Conservation (phyloP, 2,797 vertebrate species). For the Coilia nasus region DNA sequence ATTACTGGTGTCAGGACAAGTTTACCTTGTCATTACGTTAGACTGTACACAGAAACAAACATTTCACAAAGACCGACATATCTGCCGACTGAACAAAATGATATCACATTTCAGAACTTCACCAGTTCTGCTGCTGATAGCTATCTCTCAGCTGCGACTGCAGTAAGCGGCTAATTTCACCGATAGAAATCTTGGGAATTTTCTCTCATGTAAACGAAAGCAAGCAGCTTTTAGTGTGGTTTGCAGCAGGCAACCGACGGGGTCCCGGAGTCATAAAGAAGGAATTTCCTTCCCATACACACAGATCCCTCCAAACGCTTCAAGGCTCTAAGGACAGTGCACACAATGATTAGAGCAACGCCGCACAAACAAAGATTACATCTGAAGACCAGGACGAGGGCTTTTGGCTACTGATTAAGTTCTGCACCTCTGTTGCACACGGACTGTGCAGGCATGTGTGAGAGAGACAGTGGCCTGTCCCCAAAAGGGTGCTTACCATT, state of each 20-base stretch:
- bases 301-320: slow-evolving; percentile 55
- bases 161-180: slow-evolving; percentile 62
- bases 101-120: slow-evolving; percentile 57
- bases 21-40: slow-evolving; percentile 71
- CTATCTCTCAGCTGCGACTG: slow-evolving; percentile 57
- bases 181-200: slow-evolving; percentile 77
- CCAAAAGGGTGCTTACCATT: no score
- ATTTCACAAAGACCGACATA: slow-evolving; percentile 73
- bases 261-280: slow-evolving; percentile 49
- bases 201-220: slow-evolving; percentile 59
- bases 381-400: slow-evolving; percentile 56
- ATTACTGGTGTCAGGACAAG: slow-evolving; percentile 76
- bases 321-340: slow-evolving; percentile 51
- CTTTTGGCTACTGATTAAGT: not conserved
- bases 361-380: slow-evolving; percentile 63
- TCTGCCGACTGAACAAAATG: slow-evolving; percentile 62
- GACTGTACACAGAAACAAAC: slow-evolving; percentile 79
- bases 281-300: slow-evolving; percentile 64
- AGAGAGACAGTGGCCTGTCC: no score
- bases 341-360: slow-evolving; percentile 64
- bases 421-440: not conserved
- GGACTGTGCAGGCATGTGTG: not conserved
- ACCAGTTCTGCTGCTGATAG: slow-evolving; percentile 62
- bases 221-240: slow-evolving; percentile 56
- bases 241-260: slow-evolving; percentile 49